A percentile compares a stretch with the other conserved stretches of the same genome.
Evolutionary conservation across 2,888 invertebrate species (phyloP).

Genomic region (Rhaphigaster nebulosa): DNA sequence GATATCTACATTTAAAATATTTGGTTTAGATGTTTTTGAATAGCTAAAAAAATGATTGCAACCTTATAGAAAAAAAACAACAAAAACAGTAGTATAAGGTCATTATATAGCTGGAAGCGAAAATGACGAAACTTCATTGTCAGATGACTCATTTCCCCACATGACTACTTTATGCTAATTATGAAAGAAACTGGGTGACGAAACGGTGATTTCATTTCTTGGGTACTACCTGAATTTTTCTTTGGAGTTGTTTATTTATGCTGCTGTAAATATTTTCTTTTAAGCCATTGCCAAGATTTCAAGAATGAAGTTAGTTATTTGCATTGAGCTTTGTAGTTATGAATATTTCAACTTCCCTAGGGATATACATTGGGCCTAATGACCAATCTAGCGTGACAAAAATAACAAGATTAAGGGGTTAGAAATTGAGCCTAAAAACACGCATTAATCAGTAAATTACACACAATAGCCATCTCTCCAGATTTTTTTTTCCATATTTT

Average conservation of each 20-base stretch:
- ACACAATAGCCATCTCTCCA: too few relatives aligned
- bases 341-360: too few relatives aligned
- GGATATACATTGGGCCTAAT: too few relatives aligned
- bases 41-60: background rate
- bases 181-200: background rate
- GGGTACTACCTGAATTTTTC: background rate
- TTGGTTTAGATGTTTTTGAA: background rate
- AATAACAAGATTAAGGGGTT: too few relatives aligned
- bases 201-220: background rate
- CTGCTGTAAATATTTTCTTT: background rate
- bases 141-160: background rate
- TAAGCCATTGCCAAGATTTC: background rate
- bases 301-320: background rate
- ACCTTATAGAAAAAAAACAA: background rate
- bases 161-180: background rate
- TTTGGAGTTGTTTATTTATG: background rate
- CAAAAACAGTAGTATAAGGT: background rate
- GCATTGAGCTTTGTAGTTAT: background rate
- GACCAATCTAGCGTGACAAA: too few relatives aligned
- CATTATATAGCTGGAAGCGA: background rate
- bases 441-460: too few relatives aligned
- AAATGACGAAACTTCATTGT: background rate
- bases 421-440: too few relatives aligned
- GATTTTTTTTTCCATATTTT: too few relatives aligned
- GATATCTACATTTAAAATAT: background rate